These are phyloP conservation scores for Parnassius mnemosyne DNA, from an alignment of 2,888 invertebrate genomes.

Conservation along the genomic window DNA sequence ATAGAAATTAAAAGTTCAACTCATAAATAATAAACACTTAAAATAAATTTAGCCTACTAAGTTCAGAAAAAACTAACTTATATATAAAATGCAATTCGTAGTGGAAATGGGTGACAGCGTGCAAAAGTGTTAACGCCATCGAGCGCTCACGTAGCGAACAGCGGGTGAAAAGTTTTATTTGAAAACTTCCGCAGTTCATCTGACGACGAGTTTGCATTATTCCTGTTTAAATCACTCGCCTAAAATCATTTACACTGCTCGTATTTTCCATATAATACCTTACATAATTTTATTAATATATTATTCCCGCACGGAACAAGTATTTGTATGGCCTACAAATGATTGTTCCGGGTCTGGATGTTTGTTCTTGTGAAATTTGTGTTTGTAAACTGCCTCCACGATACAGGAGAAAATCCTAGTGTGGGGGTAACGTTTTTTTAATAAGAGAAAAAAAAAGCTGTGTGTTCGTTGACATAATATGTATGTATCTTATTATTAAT, in stretches of 20 bases:
- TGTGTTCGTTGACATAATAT: too few species aligned
- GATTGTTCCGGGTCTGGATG: too few species aligned
- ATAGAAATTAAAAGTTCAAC: background rate
- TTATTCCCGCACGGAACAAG: too few species aligned
- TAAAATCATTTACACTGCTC: slow-evolving; percentile 2
- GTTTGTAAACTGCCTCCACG: too few species aligned
- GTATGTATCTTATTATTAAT: too few species aligned
- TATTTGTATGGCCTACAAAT: too few species aligned
- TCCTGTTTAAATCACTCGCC: slow-evolving; percentile 12
- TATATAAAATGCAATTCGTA: slow-evolving; percentile 1
- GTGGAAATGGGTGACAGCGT: slow-evolving; percentile 12
- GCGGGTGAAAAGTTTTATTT: slow-evolving; percentile 26
- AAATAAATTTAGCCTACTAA: background rate
- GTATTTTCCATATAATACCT: background rate
- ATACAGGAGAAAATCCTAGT: too few species aligned
- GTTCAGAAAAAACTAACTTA: background rate
- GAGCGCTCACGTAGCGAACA: slow-evolving; percentile 18
- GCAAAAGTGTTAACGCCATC: slow-evolving; percentile 16
- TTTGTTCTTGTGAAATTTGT: too few species aligned
- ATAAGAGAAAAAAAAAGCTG: too few species aligned
- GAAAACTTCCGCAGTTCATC: slow-evolving; percentile 25
- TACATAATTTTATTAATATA: too few species aligned
- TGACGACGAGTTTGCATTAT: slow-evolving; percentile 15
- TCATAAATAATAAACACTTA: background rate
- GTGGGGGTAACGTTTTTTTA: too few species aligned